Conservation (phyloP, 1,140 invertebrate species). For the Ruditapes philippinarum region DNA sequence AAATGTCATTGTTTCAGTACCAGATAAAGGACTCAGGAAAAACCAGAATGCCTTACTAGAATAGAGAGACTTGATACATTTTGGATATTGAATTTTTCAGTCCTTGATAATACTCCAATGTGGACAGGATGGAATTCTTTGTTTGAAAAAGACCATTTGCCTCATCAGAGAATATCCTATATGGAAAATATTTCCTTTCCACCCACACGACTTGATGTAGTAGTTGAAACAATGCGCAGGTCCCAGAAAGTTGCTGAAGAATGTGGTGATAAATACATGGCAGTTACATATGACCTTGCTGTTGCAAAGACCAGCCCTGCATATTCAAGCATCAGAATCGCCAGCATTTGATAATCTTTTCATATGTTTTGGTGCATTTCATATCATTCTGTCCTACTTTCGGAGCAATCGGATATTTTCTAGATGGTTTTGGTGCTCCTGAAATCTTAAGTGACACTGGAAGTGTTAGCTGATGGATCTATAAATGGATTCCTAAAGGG, state of each 20-base stretch:
- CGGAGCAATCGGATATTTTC: constrained; percentile 87
- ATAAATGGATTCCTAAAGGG: constrained; percentile 85
- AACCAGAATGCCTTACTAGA: neutral
- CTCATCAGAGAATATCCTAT: neutral
- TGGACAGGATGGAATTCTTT: neutral
- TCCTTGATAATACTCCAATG: neutral
- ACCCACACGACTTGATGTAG: neutral
- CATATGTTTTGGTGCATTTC: constrained; percentile 87
- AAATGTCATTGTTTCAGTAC: neutral
- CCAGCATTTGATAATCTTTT: constrained; percentile 86
- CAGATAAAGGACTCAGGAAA: neutral
- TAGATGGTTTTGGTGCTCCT: constrained; percentile 85
- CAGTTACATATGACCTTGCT: constrained; percentile 85
- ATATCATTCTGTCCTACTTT: constrained; percentile 87
- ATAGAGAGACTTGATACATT: neutral
- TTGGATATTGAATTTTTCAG: neutral
- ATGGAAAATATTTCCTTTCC: neutral
- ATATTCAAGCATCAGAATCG: constrained; percentile 84
- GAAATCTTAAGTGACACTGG: constrained; percentile 85
- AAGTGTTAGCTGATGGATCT: constrained; percentile 86
- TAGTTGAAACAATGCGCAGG: neutral
- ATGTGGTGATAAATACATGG: neutral
- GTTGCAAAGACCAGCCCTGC: constrained; percentile 86
- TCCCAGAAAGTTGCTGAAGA: neutral
- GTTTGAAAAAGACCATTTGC: neutral